Conservation (phyloP, 2,113 vertebrate genomes). For the Eulemur macaco region DNA sequence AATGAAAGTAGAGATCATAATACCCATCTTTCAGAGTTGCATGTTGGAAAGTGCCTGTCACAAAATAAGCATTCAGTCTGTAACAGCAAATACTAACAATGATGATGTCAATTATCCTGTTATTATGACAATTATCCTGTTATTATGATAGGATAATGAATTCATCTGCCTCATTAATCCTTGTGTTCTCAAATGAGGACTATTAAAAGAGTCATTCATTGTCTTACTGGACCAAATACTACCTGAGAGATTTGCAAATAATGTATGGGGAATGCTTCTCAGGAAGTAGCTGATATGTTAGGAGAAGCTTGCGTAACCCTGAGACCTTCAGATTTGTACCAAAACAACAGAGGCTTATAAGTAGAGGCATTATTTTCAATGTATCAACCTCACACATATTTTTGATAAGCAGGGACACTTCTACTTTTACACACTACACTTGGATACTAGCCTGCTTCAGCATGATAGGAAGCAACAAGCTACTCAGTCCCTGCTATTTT, state of each 20-base stretch:
- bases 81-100: background rate
- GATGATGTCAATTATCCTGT: background rate
- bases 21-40: background rate
- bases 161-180: background rate
- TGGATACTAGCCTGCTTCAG: slow-evolving; percentile 47
- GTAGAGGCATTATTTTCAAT: background rate
- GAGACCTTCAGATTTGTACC: background rate
- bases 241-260: background rate
- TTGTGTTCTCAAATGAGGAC: background rate
- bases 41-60: background rate
- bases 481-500: slow-evolving; percentile 44
- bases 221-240: background rate
- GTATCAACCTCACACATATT: background rate
- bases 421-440: slow-evolving; percentile 14
- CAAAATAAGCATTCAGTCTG: slow-evolving; percentile 9
- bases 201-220: background rate
- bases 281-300: background rate
- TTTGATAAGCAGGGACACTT: slow-evolving; percentile 19
- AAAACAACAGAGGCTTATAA: background rate
- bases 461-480: slow-evolving; percentile 37
- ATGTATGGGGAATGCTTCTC: background rate
- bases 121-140: background rate
- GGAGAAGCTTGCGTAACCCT: background rate
- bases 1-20: background rate
- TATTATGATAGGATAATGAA: background rate